Evolutionary conservation across 2,888 invertebrate genomes (phyloP), one percentile per base, ranked within the genome.

Genomic region (Gerris lacustris): DNA sequence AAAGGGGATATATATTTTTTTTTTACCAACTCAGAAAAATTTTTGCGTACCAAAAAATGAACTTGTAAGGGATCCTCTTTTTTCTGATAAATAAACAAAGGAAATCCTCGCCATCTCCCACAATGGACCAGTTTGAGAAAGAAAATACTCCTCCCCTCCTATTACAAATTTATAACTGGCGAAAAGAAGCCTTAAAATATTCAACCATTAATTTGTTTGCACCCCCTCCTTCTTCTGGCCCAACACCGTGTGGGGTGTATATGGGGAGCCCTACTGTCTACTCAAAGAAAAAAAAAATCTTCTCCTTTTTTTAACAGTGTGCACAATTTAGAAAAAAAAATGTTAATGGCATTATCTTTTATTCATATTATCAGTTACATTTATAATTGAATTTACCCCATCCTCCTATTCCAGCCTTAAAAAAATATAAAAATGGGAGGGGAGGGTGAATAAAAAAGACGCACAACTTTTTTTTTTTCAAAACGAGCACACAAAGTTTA

Each of bases 151-250:
- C 55, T 15, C 55, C 15, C 11, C 55, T 15, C 55, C 55, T 15
- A 55, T 55, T 55, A 55, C 55, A 55, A 55, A 55, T 55, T 55
- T 55, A 55, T 55, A 55, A 55, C 55, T 55, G 55, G 55, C 55
- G 15, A 55, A 55, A 55, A 55, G 55, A 55, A 55, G 55, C 55
- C 55, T 55, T 31, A 15, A 55, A 55, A 55, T 55, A 55, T 55
- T 55, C 55, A 55, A 55, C 55, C 55, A 55, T 55, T 55, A 55
- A 55, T 55, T 55, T 55, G 55, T 55, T 55, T 55, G 55, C 55
- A 55, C 55, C 55, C 55, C 55, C 55, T 55, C 55, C 15, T 15
- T 15, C 55, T 55, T 11, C 15, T 9, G 55, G 15, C 11, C 15
- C 15, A 9, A 11, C 9, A 55, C 55, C 55, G 55, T 55, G 55